phyloP scores from a whole-genome alignment of 2,888 invertebrate species.

The Idaea aversata region DNA sequence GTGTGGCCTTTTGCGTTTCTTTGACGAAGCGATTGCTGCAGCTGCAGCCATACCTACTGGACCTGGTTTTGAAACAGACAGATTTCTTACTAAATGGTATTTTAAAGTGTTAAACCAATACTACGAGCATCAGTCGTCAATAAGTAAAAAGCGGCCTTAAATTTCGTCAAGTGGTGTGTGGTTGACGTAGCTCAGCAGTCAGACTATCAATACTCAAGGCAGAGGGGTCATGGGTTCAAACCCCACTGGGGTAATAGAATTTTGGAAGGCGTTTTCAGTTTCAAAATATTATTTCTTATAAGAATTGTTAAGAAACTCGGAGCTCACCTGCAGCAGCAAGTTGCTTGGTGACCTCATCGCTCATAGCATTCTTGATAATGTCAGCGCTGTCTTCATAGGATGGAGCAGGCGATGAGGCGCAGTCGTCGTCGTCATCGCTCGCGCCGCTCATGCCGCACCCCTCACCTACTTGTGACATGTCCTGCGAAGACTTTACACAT shows the following conservation, averaged over 20 bases:
- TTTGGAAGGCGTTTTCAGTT: no score
- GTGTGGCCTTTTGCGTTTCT: conserved; percentile 96
- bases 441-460: conserved; percentile 79
- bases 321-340: conserved; percentile 95
- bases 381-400: conserved; percentile 90
- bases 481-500: conserved; percentile 39
- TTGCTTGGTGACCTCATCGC: conserved; percentile 97
- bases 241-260: no score
- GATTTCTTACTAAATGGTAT: background rate
- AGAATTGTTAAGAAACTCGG: no score
- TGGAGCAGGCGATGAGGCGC: conserved; percentile 89
- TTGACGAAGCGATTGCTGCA: conserved; percentile 96
- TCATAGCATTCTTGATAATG: conserved; percentile 90
- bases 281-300: no score
- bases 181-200: no score
- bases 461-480: conserved; percentile 70
- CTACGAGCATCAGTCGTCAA: no score
- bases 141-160: no score
- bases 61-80: conserved; percentile 71
- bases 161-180: no score
- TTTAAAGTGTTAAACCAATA: background rate
- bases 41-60: conserved; percentile 98
- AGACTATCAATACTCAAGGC: no score
- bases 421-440: conserved; percentile 90
- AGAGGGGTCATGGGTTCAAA: no score